Percentiles rank a stretch among this genome's conserved stretches.
Conservation (phyloP, 2,888 invertebrate species). For the Hemistola chrysoprasaria region DNA sequence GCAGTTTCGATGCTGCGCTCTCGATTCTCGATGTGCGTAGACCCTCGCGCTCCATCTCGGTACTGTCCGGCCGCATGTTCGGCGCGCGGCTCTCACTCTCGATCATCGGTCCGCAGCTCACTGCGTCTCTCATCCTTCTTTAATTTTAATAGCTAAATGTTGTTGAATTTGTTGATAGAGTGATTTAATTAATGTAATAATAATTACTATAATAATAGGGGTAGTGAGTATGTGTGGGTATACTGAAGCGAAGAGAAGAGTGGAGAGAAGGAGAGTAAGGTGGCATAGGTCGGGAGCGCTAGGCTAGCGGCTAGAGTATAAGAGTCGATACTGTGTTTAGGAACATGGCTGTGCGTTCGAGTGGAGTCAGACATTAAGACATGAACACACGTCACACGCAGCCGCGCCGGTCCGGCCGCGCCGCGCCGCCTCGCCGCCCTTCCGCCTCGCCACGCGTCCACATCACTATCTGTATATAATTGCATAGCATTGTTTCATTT, state of each 20-base stretch:
- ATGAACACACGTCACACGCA: constrained; percentile 38
- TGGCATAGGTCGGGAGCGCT: constrained; percentile 66
- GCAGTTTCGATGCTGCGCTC: constrained; percentile 7
- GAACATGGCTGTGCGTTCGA: constrained; percentile 76
- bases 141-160: constrained; percentile 81
- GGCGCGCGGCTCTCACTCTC: constrained; percentile 7
- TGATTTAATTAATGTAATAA: constrained; percentile 56
- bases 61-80: background rate
- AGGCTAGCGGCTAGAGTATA: constrained; percentile 59
- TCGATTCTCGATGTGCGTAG: constrained; percentile 19
- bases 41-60: constrained; percentile 3
- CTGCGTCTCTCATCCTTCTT: constrained; percentile 58
- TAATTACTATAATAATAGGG: constrained; percentile 57
- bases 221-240: constrained; percentile 63
- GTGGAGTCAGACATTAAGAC: constrained; percentile 56
- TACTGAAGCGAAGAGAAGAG: too few relatives aligned
- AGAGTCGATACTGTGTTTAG: constrained; percentile 69
- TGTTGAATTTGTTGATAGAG: constrained; percentile 80
- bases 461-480: constrained; percentile 73
- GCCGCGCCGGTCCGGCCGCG: constrained; percentile 36
- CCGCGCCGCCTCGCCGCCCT: constrained; percentile 46
- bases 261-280: constrained; percentile 46
- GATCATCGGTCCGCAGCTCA: constrained; percentile 21
- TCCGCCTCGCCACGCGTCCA: constrained; percentile 29
- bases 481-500: constrained; percentile 78